phyloP scores from a whole-genome alignment of 1,140 invertebrate genomes.

The Brachionus manjavacas region DNA sequence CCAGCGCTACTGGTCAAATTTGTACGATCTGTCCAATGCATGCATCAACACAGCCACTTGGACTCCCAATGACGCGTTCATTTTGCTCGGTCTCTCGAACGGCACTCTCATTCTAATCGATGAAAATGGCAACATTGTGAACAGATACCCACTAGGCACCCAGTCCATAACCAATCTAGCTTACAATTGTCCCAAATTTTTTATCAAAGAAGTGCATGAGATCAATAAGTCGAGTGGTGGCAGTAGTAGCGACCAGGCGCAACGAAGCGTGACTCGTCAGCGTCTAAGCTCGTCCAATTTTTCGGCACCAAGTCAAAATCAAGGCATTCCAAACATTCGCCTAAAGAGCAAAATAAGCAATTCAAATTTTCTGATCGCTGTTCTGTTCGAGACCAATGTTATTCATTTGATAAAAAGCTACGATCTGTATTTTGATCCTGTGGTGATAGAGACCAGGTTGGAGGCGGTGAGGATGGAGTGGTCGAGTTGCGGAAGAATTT shows the following conservation, averaged over 20 bases:
- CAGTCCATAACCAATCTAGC: background rate
- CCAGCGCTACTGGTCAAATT: constrained; percentile 95
- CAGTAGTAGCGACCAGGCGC: background rate
- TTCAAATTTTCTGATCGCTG: background rate
- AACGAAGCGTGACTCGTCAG: background rate
- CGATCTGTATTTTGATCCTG: constrained; percentile 58
- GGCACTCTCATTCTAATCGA: constrained; percentile 20
- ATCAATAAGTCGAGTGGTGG: background rate
- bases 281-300: background rate
- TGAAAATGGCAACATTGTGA: constrained; percentile 19
- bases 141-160: constrained; percentile 1
- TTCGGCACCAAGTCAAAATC: constrained; percentile 26
- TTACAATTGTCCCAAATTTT: constrained; percentile 35
- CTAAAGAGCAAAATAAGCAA: constrained; percentile 37
- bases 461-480: constrained; percentile 79
- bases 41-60: constrained; percentile 91
- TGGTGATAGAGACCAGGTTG: constrained; percentile 74
- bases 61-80: constrained; percentile 92
- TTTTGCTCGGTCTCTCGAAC: constrained; percentile 2
- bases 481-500: constrained; percentile 84
- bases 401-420: background rate
- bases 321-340: background rate
- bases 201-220: constrained; percentile 12
- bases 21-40: constrained; percentile 79
- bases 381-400: background rate